A percentile compares a stretch with the other conserved stretches of the same genome.
These are phyloP conservation scores for Heliconius cydno DNA, from an alignment of 2,888 invertebrate genomes.

Conservation along the genomic window DNA sequence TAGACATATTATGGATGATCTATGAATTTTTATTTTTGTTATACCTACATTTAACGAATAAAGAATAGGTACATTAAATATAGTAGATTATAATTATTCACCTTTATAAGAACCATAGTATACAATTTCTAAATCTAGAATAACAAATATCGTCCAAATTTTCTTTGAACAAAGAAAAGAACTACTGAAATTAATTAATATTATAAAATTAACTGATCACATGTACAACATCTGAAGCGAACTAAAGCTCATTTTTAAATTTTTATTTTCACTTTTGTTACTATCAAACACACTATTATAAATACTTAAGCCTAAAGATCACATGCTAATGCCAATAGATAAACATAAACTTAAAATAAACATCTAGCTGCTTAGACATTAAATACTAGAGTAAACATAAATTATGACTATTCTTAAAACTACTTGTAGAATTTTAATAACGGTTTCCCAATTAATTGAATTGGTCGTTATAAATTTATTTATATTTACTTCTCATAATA, in stretches of 20 bases:
- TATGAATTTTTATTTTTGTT: neutral
- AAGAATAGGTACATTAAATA: neutral
- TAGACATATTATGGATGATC: neutral
- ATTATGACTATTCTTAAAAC: neutral
- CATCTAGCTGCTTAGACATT: neutral
- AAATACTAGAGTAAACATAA: neutral
- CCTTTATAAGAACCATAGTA: neutral
- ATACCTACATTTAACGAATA: neutral
- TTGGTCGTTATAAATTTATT: neutral
- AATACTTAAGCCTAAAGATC: conserved; percentile 18
- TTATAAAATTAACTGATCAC: conserved; percentile 7
- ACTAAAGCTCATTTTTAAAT: neutral
- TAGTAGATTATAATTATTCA: conserved; percentile 3
- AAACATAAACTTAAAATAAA: conserved; percentile 3
- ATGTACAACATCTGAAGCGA: conserved; percentile 13
- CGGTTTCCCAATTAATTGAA: neutral
- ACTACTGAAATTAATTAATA: neutral
- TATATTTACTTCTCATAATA: too few relatives aligned
- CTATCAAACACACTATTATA: neutral
- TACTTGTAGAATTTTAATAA: conserved; percentile 1
- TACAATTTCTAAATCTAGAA: neutral
- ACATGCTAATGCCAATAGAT: conserved; percentile 13
- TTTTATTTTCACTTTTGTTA: neutral
- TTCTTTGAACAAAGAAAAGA: neutral
- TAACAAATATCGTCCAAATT: neutral